A percentile compares a stretch with the other conserved stretches of the same genome.
These are phyloP conservation scores for Cephalopterus ornatus DNA, from an alignment of 2,113 vertebrate genomes.

Conservation along the genomic window DNA sequence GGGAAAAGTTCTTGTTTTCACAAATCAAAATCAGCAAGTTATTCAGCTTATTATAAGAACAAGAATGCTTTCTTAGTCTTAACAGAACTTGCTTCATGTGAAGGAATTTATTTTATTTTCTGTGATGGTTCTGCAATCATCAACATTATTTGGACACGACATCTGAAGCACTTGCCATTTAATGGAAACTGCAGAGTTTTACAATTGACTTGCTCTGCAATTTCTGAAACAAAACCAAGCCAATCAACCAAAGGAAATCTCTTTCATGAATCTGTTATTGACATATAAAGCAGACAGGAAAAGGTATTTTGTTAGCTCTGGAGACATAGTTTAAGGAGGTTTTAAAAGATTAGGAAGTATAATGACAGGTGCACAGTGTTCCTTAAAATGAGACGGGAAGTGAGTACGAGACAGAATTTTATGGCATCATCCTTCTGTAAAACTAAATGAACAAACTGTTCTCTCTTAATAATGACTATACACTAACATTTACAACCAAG, in stretches of 20 bases:
- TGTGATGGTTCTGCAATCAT: neutral
- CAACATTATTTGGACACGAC: slow-evolving; percentile 26
- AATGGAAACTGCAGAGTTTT: slow-evolving; percentile 3
- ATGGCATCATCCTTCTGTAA: slow-evolving; percentile 42
- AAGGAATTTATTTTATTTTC: slow-evolving; percentile 20
- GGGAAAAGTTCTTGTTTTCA: neutral
- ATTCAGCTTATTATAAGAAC: neutral
- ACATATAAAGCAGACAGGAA: slow-evolving; percentile 63
- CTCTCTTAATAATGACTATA: slow-evolving; percentile 19
- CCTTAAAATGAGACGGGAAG: slow-evolving; percentile 45
- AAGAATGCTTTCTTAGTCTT: neutral
- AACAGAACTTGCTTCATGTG: neutral
- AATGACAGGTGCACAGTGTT: slow-evolving; percentile 59
- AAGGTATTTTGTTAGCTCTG: slow-evolving; percentile 59
- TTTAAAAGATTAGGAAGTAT: slow-evolving; percentile 57
- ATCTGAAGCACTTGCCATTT: neutral
- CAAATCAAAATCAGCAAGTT: slow-evolving; percentile 1
- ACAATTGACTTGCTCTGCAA: slow-evolving; percentile 12
- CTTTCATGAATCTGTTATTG: slow-evolving; percentile 62
- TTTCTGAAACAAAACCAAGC: slow-evolving; percentile 52
- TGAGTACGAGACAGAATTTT: slow-evolving; percentile 28
- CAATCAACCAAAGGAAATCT: slow-evolving; percentile 61
- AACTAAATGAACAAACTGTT: slow-evolving; percentile 51
- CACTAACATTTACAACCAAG: slow-evolving; percentile 30
- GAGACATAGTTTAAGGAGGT: slow-evolving; percentile 52